These are phyloP conservation scores for Chrysaora quinquecirrha DNA, from an alignment of 30 jellyfish, hydroid and myxozoan species.

Conservation along the genomic window DNA sequence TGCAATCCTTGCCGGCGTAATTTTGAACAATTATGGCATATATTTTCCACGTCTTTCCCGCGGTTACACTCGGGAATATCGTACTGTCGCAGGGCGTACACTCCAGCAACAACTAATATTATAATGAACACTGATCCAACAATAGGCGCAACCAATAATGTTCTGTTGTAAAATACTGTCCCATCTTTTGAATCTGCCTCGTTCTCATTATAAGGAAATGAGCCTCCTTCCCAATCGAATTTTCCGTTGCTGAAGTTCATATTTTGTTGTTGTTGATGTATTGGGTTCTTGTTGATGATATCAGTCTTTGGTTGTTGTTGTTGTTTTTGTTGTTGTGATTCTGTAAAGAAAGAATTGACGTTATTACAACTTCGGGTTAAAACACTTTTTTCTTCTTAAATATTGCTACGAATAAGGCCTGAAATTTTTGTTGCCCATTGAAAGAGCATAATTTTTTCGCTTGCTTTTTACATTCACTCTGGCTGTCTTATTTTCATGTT, in stretches of 20 bases:
- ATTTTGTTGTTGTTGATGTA: neutral
- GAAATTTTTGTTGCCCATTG: neutral
- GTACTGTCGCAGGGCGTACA: constrained; percentile 66
- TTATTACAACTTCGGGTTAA: no score
- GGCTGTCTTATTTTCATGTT: no score
- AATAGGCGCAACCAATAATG: constrained; percentile 69
- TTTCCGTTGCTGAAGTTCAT: constrained; percentile 10
- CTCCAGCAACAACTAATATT: constrained; percentile 29
- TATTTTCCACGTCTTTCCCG: constrained; percentile 52
- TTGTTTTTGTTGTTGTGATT: neutral
- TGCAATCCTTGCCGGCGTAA: constrained; percentile 42
- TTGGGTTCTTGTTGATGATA: neutral
- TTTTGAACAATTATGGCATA: constrained; percentile 48
- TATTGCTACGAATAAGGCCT: neutral
- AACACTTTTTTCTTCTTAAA: neutral
- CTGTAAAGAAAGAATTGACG: neutral
- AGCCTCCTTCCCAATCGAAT: constrained; percentile 75
- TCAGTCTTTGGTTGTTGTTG: neutral
- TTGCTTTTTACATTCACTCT: no score
- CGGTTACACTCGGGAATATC: constrained; percentile 51
- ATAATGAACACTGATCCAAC: constrained; percentile 66
- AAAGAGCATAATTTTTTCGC: neutral
- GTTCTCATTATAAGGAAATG: constrained; percentile 60
- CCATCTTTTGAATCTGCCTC: constrained; percentile 12
- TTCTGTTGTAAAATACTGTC: constrained; percentile 42